These are phyloP conservation scores for Parascotia fuliginaria DNA, from an alignment of 2,888 invertebrate species.

Conservation along the genomic window DNA sequence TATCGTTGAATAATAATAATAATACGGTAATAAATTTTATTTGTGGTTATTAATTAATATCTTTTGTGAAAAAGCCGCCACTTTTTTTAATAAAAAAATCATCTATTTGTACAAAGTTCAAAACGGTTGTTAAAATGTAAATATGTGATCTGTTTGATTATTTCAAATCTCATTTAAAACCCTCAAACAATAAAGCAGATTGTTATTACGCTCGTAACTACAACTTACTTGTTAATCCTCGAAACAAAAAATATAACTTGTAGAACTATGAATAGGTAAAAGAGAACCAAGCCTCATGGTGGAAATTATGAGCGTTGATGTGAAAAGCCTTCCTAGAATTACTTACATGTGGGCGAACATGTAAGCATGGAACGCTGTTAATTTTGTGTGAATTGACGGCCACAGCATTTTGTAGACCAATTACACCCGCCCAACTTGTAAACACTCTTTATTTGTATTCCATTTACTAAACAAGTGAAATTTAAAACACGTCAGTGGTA, in stretches of 20 bases:
- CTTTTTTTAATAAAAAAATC: too few relatives aligned
- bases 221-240: too few relatives aligned
- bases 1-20: too few relatives aligned
- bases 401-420: constrained; percentile 29
- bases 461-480: constrained; percentile 32
- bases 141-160: too few relatives aligned
- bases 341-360: constrained; percentile 17
- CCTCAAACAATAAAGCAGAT: too few relatives aligned
- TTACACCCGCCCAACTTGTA: constrained; percentile 26
- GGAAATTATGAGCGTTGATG: constrained; percentile 9
- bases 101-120: too few relatives aligned
- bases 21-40: too few relatives aligned
- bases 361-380: constrained; percentile 26
- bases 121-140: too few relatives aligned
- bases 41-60: too few relatives aligned
- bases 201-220: too few relatives aligned
- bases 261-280: constrained; percentile 20
- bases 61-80: too few relatives aligned
- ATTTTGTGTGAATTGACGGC: constrained; percentile 31
- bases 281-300: constrained; percentile 2
- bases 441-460: constrained; percentile 43
- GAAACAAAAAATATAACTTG: constrained; percentile 22
- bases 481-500: not conserved
- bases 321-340: constrained; percentile 14
- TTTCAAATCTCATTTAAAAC: too few relatives aligned